A percentile compares a stretch with the other conserved stretches of the same genome.
Evolutionary conservation across 2,113 vertebrate species (phyloP).

Genomic region (Herpetotheres cachinnans): DNA sequence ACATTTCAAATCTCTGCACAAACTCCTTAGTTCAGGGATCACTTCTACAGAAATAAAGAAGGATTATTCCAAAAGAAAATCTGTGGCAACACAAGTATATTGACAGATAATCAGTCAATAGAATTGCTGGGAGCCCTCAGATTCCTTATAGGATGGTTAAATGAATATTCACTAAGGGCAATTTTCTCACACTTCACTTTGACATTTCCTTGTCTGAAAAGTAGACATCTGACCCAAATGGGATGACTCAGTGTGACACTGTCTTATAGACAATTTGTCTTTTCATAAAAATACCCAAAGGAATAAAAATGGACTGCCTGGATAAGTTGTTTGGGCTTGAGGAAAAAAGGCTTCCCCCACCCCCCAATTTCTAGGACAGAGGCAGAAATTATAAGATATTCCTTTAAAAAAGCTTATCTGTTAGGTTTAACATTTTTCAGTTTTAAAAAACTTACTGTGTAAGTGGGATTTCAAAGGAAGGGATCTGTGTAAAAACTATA

Average conservation of each 20-base stretch:
- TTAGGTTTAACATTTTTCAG: not conserved
- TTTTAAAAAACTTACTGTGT: not conserved
- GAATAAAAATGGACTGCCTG: not conserved
- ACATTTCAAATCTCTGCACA: not conserved
- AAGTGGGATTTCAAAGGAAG: not conserved
- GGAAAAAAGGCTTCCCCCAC: not conserved
- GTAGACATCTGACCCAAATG: not conserved
- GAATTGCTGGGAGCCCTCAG: not conserved
- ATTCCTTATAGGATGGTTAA: not conserved
- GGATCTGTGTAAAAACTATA: not conserved
- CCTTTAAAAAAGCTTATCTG: not conserved
- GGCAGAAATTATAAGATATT: not conserved
- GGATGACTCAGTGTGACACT: not conserved
- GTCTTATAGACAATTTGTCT: not conserved
- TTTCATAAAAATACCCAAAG: not conserved
- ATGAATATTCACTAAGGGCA: not conserved
- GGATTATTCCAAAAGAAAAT: not conserved
- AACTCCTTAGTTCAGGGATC: not conserved
- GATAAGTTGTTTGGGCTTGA: not conserved
- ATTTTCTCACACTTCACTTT: slow-evolving; percentile 25
- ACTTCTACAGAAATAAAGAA: not conserved
- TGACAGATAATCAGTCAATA: not conserved
- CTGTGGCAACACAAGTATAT: not conserved
- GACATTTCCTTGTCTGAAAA: slow-evolving; percentile 5
- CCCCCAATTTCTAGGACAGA: not conserved